Evolutionary conservation across 2,113 vertebrate genomes (phyloP), one percentile per base, ranked within the genome.

Genomic region (Cyprinodon brontotheroides): DNA sequence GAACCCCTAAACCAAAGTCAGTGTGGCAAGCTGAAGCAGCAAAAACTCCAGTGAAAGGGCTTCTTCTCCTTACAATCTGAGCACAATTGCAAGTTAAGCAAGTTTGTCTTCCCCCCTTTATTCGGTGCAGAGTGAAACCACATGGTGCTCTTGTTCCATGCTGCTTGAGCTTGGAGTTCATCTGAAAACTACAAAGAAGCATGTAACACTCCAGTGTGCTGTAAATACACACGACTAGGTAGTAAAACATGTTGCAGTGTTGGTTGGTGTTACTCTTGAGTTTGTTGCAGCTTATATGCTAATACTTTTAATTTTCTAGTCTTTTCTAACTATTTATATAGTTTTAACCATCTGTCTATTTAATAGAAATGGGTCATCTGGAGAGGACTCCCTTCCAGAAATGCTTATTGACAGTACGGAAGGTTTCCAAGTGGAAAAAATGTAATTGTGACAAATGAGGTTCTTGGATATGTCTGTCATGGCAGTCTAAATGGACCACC

Each of bases 1-100:
- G 68, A 15, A 3, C 41, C 45, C 13, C 14, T 29, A 73, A 59
- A 86, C 76, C 61, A 66, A 77, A 69, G 17, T 80, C 47, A 83
- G 68, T 50, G 75, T 1, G 0, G 36, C 66, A 41, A 84, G 86
- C 76, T 83, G 86, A 86, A 87, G 66, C 84, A 83, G 84, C 84
- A 83, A 79, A 84, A 75, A 71, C 39, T 15, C 3, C 14, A 61
- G 38, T n/a, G 47, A 75, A 80, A 48, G 62, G 8, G 41, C 61
- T 61, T 47, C 57, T 65, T 22, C 43, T 39, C 62, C 70, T 62
- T 63, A 74, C 72, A 78, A 83, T 86, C 77, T 72, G 40, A 68
- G 76, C 45, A 62, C 77, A 84, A 47, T 37, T 87, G 74, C 84
- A 84, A 87, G 75, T 83, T 64, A 74, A 61, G 66, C 80, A 81